Evolutionary conservation across 2,797 vertebrate species (phyloP).

Genomic region (Antrozous pallidus): DNA sequence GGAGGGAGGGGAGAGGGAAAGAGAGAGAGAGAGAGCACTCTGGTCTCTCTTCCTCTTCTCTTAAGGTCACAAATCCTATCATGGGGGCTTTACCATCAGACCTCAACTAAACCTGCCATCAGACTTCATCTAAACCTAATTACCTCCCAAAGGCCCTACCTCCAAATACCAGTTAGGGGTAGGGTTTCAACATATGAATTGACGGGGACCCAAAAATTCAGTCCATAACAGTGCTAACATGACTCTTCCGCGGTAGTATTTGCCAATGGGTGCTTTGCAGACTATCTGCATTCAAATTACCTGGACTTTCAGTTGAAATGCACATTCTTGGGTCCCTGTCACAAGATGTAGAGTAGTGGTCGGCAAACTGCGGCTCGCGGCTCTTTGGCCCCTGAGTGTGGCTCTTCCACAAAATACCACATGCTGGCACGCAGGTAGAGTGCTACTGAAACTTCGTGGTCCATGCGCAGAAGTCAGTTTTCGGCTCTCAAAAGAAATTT

Average conservation of each 20-base stretch:
- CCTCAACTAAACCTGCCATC: not conserved
- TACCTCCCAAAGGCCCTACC: not conserved
- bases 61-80: not conserved
- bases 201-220: not conserved
- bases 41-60: not conserved
- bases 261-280: not conserved
- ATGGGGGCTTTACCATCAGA: not conserved
- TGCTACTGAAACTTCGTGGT: too few relatives aligned
- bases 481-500: too few relatives aligned
- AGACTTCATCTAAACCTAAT: not conserved
- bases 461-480: too few relatives aligned
- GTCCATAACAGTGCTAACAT: not conserved
- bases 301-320: not conserved
- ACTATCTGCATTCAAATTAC: constrained; percentile 10
- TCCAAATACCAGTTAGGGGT: not conserved
- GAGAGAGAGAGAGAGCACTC: not conserved
- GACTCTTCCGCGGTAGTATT: constrained; percentile 2
- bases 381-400: too few relatives aligned
- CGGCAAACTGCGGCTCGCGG: too few relatives aligned
- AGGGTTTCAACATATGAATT: not conserved
- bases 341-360: not conserved
- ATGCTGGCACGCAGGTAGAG: too few relatives aligned
- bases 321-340: not conserved
- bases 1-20: too few relatives aligned
- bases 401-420: too few relatives aligned